Base-by-base conservation (phyloP, 2,113 vertebrate genomes). In the Callocephalon fimbriatum region DNA sequence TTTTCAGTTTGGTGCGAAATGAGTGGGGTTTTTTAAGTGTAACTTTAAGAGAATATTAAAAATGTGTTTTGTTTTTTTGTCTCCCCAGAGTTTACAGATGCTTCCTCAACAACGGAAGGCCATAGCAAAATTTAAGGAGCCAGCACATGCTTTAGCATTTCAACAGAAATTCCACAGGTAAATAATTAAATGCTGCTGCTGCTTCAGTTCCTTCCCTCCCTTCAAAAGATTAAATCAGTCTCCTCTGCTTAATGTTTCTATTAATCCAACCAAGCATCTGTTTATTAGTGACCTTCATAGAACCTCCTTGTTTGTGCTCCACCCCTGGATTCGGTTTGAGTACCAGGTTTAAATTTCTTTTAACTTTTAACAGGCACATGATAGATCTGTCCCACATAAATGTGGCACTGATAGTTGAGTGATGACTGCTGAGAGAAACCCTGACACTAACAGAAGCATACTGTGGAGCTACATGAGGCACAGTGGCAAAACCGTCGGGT, bases 341-440 rank as follows among this genome's bases (percentile, higher is more conserved):
- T 82, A 53, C 47, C 11, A 15, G 73, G 13, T 92, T 79, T 78
- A 86, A 67, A 63, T 70, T 88, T 75, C 73, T 63, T 97, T 93
- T 95, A 59, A 83, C 35, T 94, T 90, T 81, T 89, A 91, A 61
- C 98, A 99, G 99, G 99, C 99, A 99, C 97, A 99, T 99, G 99
- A 99, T 99, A 98, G 99, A 99, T 97, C 97, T 99, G 97, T 99
- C 99, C 95, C 99, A 99, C 98, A 99, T 99, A 95, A 99, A 99
- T 10, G 99, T 99, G 98, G 98, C 99, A 27, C 98, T 99, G 97
- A 99, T 99, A 65, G 99, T 99, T 63, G 99, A 99, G 98, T 99
- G 99, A 99, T 42, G 38, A 31, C 94, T 76, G 13, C 76, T 75
- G 72, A 78, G 70, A 89, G 68, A 45, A 94, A 54, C 80, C 88